phyloP scores from a whole-genome alignment of 2,888 invertebrate species.

The Crematogaster levior region DNA sequence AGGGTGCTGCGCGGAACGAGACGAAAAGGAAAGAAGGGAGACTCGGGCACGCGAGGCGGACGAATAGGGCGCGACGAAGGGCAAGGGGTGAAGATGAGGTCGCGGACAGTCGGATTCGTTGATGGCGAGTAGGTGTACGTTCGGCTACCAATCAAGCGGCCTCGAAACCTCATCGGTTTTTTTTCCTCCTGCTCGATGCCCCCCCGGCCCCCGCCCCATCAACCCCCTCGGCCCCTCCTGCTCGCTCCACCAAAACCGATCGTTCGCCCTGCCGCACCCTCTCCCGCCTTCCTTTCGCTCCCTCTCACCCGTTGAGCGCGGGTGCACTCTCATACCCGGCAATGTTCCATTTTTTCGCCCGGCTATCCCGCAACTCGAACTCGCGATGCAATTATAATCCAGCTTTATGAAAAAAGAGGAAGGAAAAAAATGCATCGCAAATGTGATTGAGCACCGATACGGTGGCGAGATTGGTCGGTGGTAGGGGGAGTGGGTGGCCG shows the following conservation, averaged over 20 bases:
- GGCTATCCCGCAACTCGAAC: slow-evolving; percentile 80
- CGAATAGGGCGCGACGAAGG: slow-evolving; percentile 42
- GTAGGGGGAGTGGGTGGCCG: slow-evolving; percentile 70
- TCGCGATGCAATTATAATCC: slow-evolving; percentile 86
- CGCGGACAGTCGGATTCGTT: slow-evolving; percentile 78
- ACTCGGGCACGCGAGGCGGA: slow-evolving; percentile 61
- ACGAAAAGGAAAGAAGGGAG: slow-evolving; percentile 42
- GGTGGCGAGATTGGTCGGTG: slow-evolving; percentile 82
- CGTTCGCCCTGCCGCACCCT: slow-evolving; percentile 60
- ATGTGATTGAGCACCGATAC: slow-evolving; percentile 86
- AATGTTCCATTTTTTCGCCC: slow-evolving; percentile 81
- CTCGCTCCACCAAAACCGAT: slow-evolving; percentile 49
- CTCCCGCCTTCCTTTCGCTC: slow-evolving; percentile 69
- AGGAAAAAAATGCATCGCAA: slow-evolving; percentile 84
- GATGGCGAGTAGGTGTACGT: slow-evolving; percentile 82
- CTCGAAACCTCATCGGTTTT: slow-evolving; percentile 85
- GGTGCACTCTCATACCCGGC: slow-evolving; percentile 71
- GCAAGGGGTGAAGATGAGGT: slow-evolving; percentile 74
- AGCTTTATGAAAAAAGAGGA: slow-evolving; percentile 84
- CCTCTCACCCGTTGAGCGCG: slow-evolving; percentile 62
- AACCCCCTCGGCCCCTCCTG: slow-evolving; percentile 28
- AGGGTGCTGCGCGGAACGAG: slow-evolving; percentile 59
- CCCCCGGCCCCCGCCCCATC: slow-evolving; percentile 60
- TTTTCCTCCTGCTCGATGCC: slow-evolving; percentile 77
- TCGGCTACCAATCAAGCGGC: slow-evolving; percentile 85